Percentiles rank a stretch among this genome's conserved stretches.
Evolutionary conservation across 2,888 invertebrate genomes (phyloP).

Genomic region (Caenorhabditis sp.): DNA sequence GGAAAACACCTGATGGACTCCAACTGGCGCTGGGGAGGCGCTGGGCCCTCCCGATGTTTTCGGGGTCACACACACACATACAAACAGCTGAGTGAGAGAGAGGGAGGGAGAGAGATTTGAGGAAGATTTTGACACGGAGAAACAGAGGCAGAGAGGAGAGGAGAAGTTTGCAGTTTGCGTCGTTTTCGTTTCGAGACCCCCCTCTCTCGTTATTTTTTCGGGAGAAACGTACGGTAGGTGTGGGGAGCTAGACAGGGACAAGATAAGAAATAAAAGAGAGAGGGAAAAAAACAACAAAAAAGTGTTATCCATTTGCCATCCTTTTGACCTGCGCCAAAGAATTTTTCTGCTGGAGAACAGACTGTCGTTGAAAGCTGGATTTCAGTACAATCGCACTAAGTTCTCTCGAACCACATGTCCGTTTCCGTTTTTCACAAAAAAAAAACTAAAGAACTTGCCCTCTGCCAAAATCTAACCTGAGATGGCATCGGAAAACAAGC

Average conservation of each 20-base stretch:
- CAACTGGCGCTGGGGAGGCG: background rate
- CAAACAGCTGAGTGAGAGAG: constrained; percentile 57
- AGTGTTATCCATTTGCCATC: no score
- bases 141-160: constrained; percentile 13
- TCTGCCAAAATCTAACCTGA: no score
- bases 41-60: constrained; percentile 34
- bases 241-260: constrained; percentile 13
- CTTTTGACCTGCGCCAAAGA: no score
- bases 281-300: constrained; percentile 12
- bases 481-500: no score
- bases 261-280: constrained; percentile 4
- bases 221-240: constrained; percentile 39
- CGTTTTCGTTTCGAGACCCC: constrained; percentile 52
- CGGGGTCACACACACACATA: constrained; percentile 43
- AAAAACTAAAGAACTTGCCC: no score
- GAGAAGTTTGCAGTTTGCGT: constrained; percentile 50
- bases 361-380: no score
- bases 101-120: constrained; percentile 19
- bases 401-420: no score
- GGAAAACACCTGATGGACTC: constrained; percentile 58
- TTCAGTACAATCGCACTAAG: no score
- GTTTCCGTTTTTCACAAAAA: no score
- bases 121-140: constrained; percentile 48
- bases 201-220: constrained; percentile 26
- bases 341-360: no score